Percentiles rank a stretch among this genome's conserved stretches.
These are phyloP conservation scores for Drosophila dives DNA, from an alignment of 2,888 invertebrate genomes.

Conservation along the genomic window DNA sequence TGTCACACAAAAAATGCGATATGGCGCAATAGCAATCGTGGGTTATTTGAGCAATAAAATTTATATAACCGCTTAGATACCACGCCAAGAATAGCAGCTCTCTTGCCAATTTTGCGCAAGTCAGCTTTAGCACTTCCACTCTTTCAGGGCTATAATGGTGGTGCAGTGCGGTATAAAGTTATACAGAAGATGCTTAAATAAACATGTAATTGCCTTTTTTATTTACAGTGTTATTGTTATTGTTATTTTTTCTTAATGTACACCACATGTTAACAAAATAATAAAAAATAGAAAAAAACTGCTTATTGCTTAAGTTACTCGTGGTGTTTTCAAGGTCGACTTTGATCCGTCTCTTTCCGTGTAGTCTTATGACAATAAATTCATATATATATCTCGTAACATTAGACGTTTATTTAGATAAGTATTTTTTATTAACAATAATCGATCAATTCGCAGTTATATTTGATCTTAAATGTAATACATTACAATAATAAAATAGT, in stretches of 20 bases:
- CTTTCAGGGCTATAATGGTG: slow-evolving; percentile 2
- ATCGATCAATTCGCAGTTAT: slow-evolving; percentile 11
- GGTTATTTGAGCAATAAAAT: slow-evolving; percentile 28
- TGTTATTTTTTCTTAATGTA: background rate
- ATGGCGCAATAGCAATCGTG: slow-evolving; percentile 13
- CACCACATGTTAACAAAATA: background rate
- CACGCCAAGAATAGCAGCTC: slow-evolving; percentile 6
- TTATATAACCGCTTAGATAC: slow-evolving; percentile 27
- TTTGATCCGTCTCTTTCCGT: background rate
- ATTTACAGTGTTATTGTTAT: background rate
- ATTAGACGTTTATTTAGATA: background rate
- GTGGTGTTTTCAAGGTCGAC: background rate
- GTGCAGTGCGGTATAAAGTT: slow-evolving; percentile 15
- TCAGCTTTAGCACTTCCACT: slow-evolving; percentile 26
- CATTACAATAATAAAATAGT: slow-evolving; percentile 7
- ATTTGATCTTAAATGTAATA: slow-evolving; percentile 3
- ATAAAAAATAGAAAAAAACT: background rate
- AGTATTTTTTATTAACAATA: slow-evolving; percentile 25
- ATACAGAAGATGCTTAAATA: background rate
- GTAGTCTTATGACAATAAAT: background rate
- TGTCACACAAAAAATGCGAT: background rate
- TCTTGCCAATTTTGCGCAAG: slow-evolving; percentile 20
- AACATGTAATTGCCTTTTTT: slow-evolving; percentile 9
- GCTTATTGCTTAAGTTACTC: too few relatives aligned
- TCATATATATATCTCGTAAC: background rate